phyloP scores from a whole-genome alignment of 2,888 invertebrate genomes.

The Fragum sueziense region DNA sequence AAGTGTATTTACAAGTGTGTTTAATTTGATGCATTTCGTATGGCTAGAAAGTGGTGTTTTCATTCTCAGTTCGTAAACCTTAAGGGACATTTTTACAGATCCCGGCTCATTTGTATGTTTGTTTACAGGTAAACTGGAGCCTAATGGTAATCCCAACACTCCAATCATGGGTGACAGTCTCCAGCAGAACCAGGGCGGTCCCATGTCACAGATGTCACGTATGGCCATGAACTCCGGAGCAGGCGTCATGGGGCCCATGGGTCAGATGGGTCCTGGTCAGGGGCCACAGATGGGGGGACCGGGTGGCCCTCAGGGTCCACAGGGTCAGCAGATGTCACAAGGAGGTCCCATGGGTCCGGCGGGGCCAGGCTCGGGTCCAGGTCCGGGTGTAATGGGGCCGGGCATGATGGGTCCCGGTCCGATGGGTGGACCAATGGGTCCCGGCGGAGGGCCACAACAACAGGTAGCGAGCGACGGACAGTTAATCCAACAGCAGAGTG shows the following conservation, averaged over 20 bases:
- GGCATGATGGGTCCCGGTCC: constrained; percentile 40
- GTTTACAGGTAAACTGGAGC: constrained; percentile 50
- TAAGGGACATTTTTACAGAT: too few species aligned
- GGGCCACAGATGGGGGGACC: constrained; percentile 22
- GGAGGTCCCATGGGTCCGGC: constrained; percentile 39
- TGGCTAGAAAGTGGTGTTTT: too few species aligned
- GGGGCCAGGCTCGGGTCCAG: constrained; percentile 34
- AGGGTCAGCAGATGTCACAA: constrained; percentile 25
- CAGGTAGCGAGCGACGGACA: constrained; percentile 67
- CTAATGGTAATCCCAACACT: constrained; percentile 56
- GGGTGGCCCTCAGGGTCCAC: constrained; percentile 19
- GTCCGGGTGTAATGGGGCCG: constrained; percentile 3
- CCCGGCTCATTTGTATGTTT: too few species aligned
- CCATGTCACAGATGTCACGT: constrained; percentile 37
- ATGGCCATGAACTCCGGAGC: constrained; percentile 52
- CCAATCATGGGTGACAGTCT: constrained; percentile 46
- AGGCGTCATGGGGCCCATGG: constrained; percentile 28
- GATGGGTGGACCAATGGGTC: constrained; percentile 35
- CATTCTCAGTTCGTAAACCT: too few species aligned
- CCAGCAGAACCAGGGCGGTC: constrained; percentile 24
- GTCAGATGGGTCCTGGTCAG: constrained; percentile 25
- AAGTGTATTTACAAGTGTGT: too few species aligned
- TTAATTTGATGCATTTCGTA: too few species aligned
- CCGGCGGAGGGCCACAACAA: constrained; percentile 39
- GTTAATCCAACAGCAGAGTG: constrained; percentile 93